These are phyloP conservation scores for Tiliacea citrago DNA, from an alignment of 2,888 invertebrate species.

Conservation along the genomic window DNA sequence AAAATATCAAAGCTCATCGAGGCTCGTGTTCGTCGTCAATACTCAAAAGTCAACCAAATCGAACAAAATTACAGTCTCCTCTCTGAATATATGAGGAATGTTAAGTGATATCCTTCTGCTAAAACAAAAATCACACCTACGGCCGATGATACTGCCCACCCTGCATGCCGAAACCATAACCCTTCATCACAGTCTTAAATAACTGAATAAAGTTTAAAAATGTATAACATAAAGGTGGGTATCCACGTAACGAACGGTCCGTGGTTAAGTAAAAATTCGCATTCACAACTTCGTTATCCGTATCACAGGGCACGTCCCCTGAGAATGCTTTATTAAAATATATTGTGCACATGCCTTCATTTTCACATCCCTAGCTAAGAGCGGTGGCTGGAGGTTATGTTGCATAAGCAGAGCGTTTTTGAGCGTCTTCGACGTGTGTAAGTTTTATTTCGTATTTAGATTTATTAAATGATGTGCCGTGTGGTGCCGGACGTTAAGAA, in stretches of 20 bases:
- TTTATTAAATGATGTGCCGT: no score
- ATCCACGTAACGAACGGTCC: slow-evolving; percentile 75
- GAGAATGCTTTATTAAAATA: slow-evolving; percentile 89
- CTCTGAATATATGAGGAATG: not conserved
- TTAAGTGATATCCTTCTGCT: not conserved
- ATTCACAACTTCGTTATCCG: slow-evolving; percentile 85
- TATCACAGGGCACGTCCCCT: slow-evolving; percentile 82
- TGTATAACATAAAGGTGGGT: slow-evolving; percentile 53
- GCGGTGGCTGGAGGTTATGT: slow-evolving; percentile 30
- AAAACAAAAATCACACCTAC: not conserved
- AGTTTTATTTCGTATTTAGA: not conserved
- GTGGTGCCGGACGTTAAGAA: no score
- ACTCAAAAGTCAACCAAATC: not conserved
- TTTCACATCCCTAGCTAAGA: slow-evolving; percentile 76
- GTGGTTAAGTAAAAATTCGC: slow-evolving; percentile 85
- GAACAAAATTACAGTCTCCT: not conserved
- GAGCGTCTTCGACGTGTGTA: not conserved
- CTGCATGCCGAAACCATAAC: slow-evolving; percentile 7
- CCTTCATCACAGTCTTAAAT: slow-evolving; percentile 39
- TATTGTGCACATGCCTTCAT: slow-evolving; percentile 86
- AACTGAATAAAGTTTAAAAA: slow-evolving; percentile 62
- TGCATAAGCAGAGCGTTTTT: slow-evolving; percentile 56
- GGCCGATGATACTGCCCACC: not conserved
- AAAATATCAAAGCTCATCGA: not conserved
- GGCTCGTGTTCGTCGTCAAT: not conserved